phyloP scores from a whole-genome alignment of 2,888 invertebrate species.

The Ormyrus nitidulus region DNA sequence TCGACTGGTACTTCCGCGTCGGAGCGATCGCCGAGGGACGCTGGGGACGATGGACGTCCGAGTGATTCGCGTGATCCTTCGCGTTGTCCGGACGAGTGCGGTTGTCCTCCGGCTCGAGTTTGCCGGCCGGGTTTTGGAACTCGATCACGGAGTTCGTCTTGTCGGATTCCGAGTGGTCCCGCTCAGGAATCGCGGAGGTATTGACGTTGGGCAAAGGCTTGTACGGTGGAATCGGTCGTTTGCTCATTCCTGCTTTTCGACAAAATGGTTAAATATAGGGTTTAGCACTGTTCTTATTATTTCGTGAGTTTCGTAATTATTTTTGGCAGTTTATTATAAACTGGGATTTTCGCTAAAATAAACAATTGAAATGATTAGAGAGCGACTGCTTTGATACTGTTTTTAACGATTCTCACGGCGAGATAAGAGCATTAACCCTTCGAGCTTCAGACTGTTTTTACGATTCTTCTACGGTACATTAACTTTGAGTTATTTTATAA shows the following conservation, averaged over 20 bases:
- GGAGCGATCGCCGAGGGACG: conserved; percentile 10
- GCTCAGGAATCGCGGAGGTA: conserved; percentile 15
- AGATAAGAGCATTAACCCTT: neutral
- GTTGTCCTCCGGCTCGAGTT: conserved; percentile 53
- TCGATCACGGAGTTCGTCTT: conserved; percentile 53
- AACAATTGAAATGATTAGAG: too few relatives aligned
- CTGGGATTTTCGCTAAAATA: too few relatives aligned
- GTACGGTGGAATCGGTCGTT: conserved; percentile 67
- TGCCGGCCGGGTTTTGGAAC: conserved; percentile 34
- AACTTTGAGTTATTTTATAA: neutral
- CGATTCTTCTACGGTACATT: neutral
- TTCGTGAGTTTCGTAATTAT: neutral
- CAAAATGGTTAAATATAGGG: neutral
- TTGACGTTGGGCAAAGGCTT: conserved; percentile 66
- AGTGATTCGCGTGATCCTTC: conserved; percentile 32
- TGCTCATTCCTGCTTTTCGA: conserved; percentile 64
- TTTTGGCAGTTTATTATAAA: too few relatives aligned
- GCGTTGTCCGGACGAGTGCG: conserved; percentile 38
- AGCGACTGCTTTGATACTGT: too few relatives aligned
- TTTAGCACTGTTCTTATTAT: neutral
- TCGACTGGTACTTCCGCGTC: conserved; percentile 67
- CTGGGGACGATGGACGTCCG: neutral
- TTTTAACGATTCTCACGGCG: neutral
- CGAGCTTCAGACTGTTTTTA: neutral
- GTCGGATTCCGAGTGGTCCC: conserved; percentile 46